A percentile compares a stretch with the other conserved stretches of the same genome.
phyloP scores from a whole-genome alignment of 1,140 invertebrate species.

The Drosophila gunungcola region DNA sequence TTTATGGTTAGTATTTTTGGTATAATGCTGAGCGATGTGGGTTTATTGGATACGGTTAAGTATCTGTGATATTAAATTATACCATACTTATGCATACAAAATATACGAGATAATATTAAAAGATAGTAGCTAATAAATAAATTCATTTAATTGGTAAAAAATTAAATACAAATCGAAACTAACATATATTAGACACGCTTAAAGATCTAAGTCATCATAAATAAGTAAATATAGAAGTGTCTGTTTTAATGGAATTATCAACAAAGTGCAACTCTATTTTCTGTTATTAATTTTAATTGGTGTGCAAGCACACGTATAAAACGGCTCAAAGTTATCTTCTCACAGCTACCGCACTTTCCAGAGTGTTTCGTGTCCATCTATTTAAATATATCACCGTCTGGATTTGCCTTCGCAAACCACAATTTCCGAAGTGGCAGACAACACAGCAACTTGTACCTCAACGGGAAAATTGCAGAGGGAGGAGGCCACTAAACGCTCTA shows the following conservation, averaged over 20 bases:
- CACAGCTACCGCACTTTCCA: slow-evolving; percentile 2
- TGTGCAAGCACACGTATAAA: background rate
- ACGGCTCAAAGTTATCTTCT: background rate
- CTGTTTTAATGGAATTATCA: too few species aligned
- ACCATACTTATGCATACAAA: too few species aligned
- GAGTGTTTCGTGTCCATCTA: slow-evolving; percentile 14
- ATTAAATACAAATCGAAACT: background rate
- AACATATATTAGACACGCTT: too few species aligned
- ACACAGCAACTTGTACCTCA: slow-evolving; percentile 6
- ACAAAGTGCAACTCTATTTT: background rate
- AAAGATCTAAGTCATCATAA: too few species aligned
- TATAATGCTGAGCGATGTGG: background rate
- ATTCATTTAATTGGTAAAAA: background rate
- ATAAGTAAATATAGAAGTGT: too few species aligned
- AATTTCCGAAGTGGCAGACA: background rate
- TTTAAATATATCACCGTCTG: slow-evolving; percentile 9
- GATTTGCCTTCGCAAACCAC: slow-evolving; percentile 5
- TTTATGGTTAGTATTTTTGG: slow-evolving; percentile 26
- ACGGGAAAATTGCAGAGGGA: slow-evolving; percentile 11
- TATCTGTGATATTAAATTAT: too few species aligned
- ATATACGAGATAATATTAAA: too few species aligned
- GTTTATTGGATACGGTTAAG: too few species aligned
- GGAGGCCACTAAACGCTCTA: slow-evolving; percentile 72
- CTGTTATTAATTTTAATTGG: background rate
- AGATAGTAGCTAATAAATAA: too few species aligned